Evolutionary conservation across 2,888 invertebrate genomes (phyloP).

Genomic region (Petrophora chlorosata): DNA sequence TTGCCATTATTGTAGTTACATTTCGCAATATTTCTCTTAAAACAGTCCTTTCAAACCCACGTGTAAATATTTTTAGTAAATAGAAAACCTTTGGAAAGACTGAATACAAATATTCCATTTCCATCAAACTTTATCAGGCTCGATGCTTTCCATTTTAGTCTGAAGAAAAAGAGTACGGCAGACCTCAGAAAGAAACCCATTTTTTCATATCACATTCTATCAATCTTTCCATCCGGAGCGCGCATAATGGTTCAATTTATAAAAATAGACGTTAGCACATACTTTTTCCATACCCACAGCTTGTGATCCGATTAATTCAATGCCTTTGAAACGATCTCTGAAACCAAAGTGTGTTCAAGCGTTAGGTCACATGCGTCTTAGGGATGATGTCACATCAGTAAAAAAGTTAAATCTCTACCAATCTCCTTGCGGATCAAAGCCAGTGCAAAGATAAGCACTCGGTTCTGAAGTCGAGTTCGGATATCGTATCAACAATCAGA

Average conservation of each 20-base stretch:
- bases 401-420: too few species aligned
- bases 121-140: constrained; percentile 23
- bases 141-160: constrained; percentile 21
- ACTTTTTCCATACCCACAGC: constrained; percentile 2
- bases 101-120: constrained; percentile 17
- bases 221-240: constrained; percentile 35
- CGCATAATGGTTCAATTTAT: constrained; percentile 36
- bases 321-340: not conserved
- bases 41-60: too few species aligned
- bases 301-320: not conserved
- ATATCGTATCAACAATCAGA: not conserved
- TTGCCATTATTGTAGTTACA: too few species aligned
- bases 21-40: too few species aligned
- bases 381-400: too few species aligned
- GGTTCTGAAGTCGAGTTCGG: not conserved
- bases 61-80: too few species aligned
- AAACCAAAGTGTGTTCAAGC: too few species aligned
- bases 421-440: too few species aligned
- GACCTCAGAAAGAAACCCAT: constrained; percentile 27
- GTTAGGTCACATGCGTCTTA: too few species aligned
- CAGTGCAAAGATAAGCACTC: too few species aligned
- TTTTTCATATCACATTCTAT: constrained; percentile 38
- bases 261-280: constrained; percentile 28
- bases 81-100: too few species aligned
- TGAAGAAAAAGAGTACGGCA: constrained; percentile 23